Evolutionary conservation across 2,113 vertebrate genomes (phyloP).

Genomic region (Sakesphorus luctuosus): DNA sequence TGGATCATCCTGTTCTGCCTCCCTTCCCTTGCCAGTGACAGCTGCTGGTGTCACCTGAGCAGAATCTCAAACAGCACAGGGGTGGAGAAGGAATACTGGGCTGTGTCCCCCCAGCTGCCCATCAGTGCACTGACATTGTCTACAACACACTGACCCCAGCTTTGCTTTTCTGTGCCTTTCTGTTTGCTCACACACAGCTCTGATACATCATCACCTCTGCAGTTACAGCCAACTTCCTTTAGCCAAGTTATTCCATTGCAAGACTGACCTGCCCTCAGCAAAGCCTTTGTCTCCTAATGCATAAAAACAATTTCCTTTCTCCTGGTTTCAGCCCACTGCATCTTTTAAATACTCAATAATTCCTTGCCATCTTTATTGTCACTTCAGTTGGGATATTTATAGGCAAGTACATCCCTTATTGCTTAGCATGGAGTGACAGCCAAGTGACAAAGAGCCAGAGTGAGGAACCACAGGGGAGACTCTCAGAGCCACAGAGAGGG

Average conservation of each 20-base stretch:
- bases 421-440: background rate
- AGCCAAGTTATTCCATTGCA: background rate
- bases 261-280: background rate
- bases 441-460: background rate
- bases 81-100: background rate
- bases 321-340: background rate
- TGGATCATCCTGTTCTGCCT: constrained; percentile 43
- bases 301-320: background rate
- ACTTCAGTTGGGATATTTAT: background rate
- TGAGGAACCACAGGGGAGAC: background rate
- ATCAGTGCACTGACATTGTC: background rate
- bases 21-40: constrained; percentile 11
- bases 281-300: background rate
- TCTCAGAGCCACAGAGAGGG: background rate
- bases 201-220: background rate
- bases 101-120: background rate
- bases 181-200: background rate
- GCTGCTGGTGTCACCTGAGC: background rate
- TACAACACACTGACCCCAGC: background rate
- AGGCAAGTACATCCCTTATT: background rate
- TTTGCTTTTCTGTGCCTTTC: background rate
- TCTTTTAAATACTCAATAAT: background rate
- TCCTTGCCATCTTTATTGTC: background rate
- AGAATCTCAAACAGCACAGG: constrained; percentile 2
- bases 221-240: background rate